These are phyloP conservation scores for Protophormia terraenovae DNA, from an alignment of 2,888 invertebrate species.

Conservation along the genomic window DNA sequence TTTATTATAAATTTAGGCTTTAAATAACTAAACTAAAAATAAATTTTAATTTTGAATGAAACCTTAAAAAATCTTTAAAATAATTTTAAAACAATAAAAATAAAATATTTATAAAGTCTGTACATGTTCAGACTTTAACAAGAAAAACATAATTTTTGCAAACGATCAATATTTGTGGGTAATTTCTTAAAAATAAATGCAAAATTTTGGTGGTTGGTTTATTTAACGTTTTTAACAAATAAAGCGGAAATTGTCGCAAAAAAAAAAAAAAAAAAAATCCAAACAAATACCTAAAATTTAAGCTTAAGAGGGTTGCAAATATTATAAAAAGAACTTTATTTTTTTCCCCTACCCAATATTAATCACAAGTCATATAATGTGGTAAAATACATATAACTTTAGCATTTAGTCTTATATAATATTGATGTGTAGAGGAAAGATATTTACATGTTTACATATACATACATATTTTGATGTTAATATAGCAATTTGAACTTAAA, in stretches of 20 bases:
- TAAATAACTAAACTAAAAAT: too few species aligned
- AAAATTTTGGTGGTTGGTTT: neutral
- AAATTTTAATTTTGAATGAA: too few species aligned
- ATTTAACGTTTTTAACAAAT: neutral
- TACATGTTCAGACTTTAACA: too few species aligned
- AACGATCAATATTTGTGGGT: too few species aligned
- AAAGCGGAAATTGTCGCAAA: neutral
- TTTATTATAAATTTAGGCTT: too few species aligned
- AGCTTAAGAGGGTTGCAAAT: neutral
- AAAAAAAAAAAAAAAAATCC: neutral
- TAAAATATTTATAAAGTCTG: too few species aligned
- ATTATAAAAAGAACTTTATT: neutral
- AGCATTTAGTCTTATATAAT: neutral
- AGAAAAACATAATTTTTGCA: too few species aligned
- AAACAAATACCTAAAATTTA: neutral
- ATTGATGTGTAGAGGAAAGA: neutral
- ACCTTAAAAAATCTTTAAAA: too few species aligned
- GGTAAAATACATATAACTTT: neutral
- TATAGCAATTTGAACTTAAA: conserved; percentile 34
- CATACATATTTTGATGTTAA: conserved; percentile 23
- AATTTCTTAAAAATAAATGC: too few species aligned
- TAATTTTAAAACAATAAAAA: too few species aligned
- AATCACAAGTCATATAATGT: neutral
- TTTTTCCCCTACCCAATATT: neutral
- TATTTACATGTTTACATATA: neutral